Base-by-base conservation (phyloP, 2,888 invertebrate species). In the Clepsis dumicolana region DNA sequence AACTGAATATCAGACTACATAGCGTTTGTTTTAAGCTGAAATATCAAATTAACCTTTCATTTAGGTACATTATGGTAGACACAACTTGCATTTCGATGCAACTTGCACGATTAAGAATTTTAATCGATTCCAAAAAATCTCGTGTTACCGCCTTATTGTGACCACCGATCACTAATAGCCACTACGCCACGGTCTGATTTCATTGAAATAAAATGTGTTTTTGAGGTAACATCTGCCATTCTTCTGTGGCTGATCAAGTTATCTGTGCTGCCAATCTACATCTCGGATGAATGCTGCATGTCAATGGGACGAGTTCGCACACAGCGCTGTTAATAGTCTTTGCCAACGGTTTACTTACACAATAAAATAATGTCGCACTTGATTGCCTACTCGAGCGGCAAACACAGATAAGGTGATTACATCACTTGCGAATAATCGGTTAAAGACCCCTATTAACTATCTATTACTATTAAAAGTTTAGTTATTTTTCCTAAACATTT, bases 361-460 rank as follows among this genome's bases (percentile, higher is more conserved):
- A 82, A 87, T 86, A 81, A 81, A 80, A 78, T 83, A 82, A 85
- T 86, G 86, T 81, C 82, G 76, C 81, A 80, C 87, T 88, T 79
- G 74, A 81, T 76, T 59, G 65, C 48, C 67, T 65, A 70, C 29
- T 59, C 64, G 56, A 70, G 70, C 72, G 70, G 25, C 38, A 66
- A 70, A 44, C 56, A 24, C 32, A 52, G 68, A 68, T 68, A 68
- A 53, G 57, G 52, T 44, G 68, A 68, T 68, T 64, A 64, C 70
- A 52, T 59, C 66, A 70, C 59, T 68, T 59, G 68, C 71, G 67
- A 73, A 64, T 73, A 77, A 81, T 80, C 79, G 75, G 79, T 74
- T 76, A 78, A 74, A 72, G 76, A 80, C 77, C 69, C 73, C 64
- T 24, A 59, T 66, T 66, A 75, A n/a, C n/a, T n/a, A n/a, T n/a